Evolutionary conservation across 2,797 vertebrate species (phyloP), one percentile per base, ranked within the genome.

Genomic region (Halcyon smyrnensis): DNA sequence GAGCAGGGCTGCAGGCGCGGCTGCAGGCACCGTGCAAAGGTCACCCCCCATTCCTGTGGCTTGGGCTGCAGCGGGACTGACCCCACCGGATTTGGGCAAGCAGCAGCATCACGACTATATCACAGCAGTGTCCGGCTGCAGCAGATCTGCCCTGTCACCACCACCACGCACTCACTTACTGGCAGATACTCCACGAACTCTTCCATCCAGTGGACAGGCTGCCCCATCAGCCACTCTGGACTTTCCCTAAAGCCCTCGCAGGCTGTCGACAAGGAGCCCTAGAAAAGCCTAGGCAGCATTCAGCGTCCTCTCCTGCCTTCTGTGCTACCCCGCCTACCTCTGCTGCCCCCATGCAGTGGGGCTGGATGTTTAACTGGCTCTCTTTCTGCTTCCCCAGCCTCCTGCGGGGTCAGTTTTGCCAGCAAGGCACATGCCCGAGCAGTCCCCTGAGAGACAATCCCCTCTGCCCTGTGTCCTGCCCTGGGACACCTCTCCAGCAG

Each of bases 261-360:
- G 50, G 27, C 19, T 84, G 46, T 63, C 57, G n/a, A 19, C 0
- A 0, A 43, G 56, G 43, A 78, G 45, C 25, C 45, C 41, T 4
- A 1, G 18, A 50, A 64, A 18, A 60, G 51, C n/a, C 21, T 1
- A 7, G 23, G 32, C 20, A 20, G 43, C 0, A 6, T 4, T 60
- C 51, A 19, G 39, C 1, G 0, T 45, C 73, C 67, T 16, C 37
- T 36, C 45, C 32, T 17, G 20, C 27, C n/a, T 39, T n/a, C 32
- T 1, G 11, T 1, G 2, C 37, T 21, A 5, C 21, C 11, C 24
- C 0, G 5, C 41, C 75, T 12, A 39, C 36, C 48, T 45, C 60
- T 53, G 50, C 48, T 73, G 34, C 48, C 56, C 11, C 27, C 3
- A 0, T 5, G 27, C 0, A 0, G 14, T 0, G 0, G 45, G 67